A percentile compares a stretch with the other conserved stretches of the same genome.
Evolutionary conservation across 2,797 vertebrate species (phyloP).

Genomic region (Glyptemys insculpta): DNA sequence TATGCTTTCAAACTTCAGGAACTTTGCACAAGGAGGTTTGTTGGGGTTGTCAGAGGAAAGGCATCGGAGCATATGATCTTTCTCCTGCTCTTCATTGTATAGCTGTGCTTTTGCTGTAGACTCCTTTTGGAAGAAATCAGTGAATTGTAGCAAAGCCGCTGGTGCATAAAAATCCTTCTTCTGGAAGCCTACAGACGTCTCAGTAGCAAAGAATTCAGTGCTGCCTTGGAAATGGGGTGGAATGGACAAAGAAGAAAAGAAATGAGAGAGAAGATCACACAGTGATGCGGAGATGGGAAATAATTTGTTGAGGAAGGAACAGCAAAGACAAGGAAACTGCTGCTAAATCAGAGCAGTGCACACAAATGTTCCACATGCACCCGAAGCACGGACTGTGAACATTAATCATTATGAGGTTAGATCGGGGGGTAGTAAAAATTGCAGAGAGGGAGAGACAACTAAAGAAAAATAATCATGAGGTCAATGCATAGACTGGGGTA

Average conservation of each 20-base stretch:
- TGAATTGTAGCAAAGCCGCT: conserved; percentile 1
- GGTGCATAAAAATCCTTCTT: background rate
- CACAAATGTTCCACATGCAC: background rate
- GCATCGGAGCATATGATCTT: conserved; percentile 1
- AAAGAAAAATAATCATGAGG: background rate
- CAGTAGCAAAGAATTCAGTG: background rate
- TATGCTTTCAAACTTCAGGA: background rate
- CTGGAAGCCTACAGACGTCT: background rate
- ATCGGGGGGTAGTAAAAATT: background rate
- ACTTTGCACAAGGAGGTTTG: background rate
- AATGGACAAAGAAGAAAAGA: background rate
- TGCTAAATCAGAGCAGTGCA: conserved; percentile 2
- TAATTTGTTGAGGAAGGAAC: conserved; percentile 3
- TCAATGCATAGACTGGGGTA: background rate
- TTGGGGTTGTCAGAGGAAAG: background rate
- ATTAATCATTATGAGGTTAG: background rate
- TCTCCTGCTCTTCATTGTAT: background rate
- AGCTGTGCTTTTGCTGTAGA: background rate
- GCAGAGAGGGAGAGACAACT: conserved; percentile 30
- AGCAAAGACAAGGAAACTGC: background rate
- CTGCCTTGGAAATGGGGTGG: background rate
- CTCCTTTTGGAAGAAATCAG: background rate
- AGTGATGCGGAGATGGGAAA: background rate
- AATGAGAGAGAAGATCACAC: background rate
- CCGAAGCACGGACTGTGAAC: background rate